Percentiles rank a stretch among this genome's conserved stretches.
Conservation (phyloP, 2,888 invertebrate genomes). For the Morinoia aosen region DNA sequence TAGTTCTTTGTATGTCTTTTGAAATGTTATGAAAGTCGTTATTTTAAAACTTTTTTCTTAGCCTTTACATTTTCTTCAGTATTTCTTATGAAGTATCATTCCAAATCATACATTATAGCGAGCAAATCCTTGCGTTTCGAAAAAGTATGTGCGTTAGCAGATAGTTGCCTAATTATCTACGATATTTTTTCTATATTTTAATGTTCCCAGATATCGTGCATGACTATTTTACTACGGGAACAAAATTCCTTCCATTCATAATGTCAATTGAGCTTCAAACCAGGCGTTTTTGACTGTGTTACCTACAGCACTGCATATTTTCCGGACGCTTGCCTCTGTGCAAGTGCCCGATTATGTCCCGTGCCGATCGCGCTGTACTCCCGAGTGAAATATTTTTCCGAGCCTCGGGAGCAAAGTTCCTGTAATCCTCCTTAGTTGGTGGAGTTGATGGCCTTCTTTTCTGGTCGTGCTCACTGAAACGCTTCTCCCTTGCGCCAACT, state of each 20-base stretch:
- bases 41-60: too few species aligned
- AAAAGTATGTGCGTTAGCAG: too few species aligned
- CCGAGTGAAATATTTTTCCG: neutral
- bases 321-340: neutral
- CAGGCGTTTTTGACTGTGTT: neutral
- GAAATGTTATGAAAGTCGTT: too few species aligned
- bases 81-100: too few species aligned
- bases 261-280: neutral
- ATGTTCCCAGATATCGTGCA: neutral
- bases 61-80: too few species aligned
- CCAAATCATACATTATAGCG: too few species aligned
- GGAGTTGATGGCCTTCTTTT: neutral
- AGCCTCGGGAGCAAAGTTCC: neutral
- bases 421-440: slow-evolving; percentile 1
- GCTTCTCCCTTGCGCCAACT: neutral
- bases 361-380: neutral
- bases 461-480: slow-evolving; percentile 8
- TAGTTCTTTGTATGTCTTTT: too few species aligned
- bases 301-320: neutral
- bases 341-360: neutral
- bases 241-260: neutral
- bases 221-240: neutral
- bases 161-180: too few species aligned
- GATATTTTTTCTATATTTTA: too few species aligned
- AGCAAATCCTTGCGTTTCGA: too few species aligned